Evolutionary conservation across 1,140 invertebrate genomes (phyloP), one percentile per base, ranked within the genome.

Genomic region (Apocrypta bakeri): DNA sequence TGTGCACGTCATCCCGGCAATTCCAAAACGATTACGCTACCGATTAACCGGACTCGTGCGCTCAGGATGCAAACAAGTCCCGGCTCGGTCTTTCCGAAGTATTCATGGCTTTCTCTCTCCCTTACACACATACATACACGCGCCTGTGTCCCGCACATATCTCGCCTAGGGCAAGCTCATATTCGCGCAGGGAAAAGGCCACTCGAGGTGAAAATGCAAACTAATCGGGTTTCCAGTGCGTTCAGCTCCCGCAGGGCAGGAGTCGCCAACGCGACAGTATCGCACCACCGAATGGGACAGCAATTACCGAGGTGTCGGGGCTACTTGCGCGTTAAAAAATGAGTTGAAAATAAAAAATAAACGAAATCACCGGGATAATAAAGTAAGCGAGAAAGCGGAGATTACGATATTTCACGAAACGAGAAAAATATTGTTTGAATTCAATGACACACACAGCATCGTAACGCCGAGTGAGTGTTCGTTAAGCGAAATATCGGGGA

Each of bases 171-270:
- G 63, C 63, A 21, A 11, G 14, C 25, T 29, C 63, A 29, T 33
- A 29, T 48, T 11, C 12, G 11, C 66, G 24, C 48, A 31, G 27
- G 77, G 31, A 25, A 66, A n/a, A 17, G 29, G 29, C 63, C 81
- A 79, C 74, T 87, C 72, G 79, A 86, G 85, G 85, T 85, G 77
- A 86, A 86, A 88, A 88, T 89, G 87, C 87, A 89, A 86, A 89
- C 88, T 89, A 88, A 88, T 89, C 85, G 85, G 80, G 71, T 84
- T 87, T 73, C 69, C 77, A 80, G 29, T 69, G 66, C 73, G 37
- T n/a, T 0, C 24, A 29, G 63, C 63, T 77, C 75, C 69, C 81
- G 66, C 56, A 71, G 81, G 81, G 75, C 68, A 73, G 25, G 4
- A 24, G 17, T 24, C 17, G 21, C 17, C n/a, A n/a, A 14, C 17